Evolutionary conservation across 2,113 vertebrate species (phyloP).

Genomic region (Gracilinanus agilis): DNA sequence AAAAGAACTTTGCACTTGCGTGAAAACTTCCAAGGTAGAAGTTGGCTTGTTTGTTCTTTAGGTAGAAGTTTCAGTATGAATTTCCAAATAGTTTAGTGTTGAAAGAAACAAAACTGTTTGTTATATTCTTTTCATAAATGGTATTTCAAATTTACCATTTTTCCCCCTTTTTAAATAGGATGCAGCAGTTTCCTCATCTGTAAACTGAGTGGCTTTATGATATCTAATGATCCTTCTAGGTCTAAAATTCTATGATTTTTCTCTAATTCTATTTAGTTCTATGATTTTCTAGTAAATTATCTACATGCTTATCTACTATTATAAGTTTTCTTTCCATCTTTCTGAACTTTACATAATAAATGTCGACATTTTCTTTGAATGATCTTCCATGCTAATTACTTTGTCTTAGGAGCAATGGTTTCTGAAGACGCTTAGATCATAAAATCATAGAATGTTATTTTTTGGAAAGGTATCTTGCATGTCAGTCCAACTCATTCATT

Average conservation of each 20-base stretch:
- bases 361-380: not conserved
- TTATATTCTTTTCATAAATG: not conserved
- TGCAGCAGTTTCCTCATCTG: not conserved
- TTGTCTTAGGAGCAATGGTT: not conserved
- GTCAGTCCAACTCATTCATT: not conserved
- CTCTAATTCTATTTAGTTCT: not conserved
- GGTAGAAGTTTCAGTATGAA: too few species aligned
- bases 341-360: not conserved
- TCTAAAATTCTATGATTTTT: not conserved
- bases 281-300: not conserved
- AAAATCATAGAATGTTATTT: not conserved
- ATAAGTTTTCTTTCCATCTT: not conserved
- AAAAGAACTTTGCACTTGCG: too few species aligned
- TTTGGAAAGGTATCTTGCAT: not conserved
- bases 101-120: not conserved
- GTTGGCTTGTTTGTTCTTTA: too few species aligned
- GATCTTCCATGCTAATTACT: constrained; percentile 1
- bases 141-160: not conserved
- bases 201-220: not conserved
- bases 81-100: too few species aligned
- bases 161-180: not conserved
- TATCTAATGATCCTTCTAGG: not conserved
- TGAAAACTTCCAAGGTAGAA: too few species aligned
- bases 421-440: not conserved
- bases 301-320: not conserved